Evolutionary conservation across 2,888 invertebrate species (phyloP).

Genomic region (Antheraea yamamai): DNA sequence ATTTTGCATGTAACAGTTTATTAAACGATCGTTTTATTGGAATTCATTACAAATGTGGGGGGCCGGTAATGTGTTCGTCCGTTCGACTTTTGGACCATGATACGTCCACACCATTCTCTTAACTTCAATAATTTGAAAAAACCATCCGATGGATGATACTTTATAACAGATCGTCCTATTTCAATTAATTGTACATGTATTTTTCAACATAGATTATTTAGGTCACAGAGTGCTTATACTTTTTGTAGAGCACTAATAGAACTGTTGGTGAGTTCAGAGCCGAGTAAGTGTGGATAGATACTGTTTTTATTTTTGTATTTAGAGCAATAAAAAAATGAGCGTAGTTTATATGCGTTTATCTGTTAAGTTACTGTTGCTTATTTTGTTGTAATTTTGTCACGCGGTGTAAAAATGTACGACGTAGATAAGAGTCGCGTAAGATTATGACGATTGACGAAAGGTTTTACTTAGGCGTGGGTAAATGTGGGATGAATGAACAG

Average conservation of each 20-base stretch:
- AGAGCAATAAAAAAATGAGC: too few relatives aligned
- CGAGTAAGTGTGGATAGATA: too few relatives aligned
- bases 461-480: too few relatives aligned
- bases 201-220: background rate
- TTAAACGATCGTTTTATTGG: background rate
- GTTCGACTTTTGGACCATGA: background rate
- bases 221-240: background rate
- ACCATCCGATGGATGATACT: background rate
- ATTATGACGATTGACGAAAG: too few relatives aligned
- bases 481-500: too few relatives aligned
- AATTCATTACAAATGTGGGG: slow-evolving; percentile 9
- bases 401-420: too few relatives aligned
- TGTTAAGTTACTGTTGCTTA: too few relatives aligned
- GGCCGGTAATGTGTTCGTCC: background rate
- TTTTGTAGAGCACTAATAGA: background rate
- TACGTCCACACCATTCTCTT: background rate
- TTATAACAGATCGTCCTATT: background rate
- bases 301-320: too few relatives aligned
- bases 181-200: background rate
- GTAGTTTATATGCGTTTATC: too few relatives aligned
- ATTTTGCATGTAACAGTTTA: background rate
- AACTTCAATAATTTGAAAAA: background rate
- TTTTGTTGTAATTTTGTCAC: too few relatives aligned
- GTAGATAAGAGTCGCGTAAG: too few relatives aligned
- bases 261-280: background rate